Conservation (phyloP, 2,797 vertebrate species). For the Periophthalmus magnuspinnatus region DNA sequence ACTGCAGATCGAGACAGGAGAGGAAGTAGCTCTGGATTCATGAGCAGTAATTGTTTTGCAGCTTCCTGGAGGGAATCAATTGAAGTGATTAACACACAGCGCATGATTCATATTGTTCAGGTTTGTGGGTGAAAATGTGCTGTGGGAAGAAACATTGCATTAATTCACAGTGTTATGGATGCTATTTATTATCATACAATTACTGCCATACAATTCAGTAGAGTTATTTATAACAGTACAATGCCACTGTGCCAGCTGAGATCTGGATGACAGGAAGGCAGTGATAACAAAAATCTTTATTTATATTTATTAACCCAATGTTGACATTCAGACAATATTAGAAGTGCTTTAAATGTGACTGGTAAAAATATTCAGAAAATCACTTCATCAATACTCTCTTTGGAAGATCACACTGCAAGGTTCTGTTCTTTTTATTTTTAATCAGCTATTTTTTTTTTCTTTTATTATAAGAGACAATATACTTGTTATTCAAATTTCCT, state of each 20-base stretch:
- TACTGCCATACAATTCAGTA: neutral
- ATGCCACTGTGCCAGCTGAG: neutral
- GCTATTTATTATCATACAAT: neutral
- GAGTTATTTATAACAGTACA: neutral
- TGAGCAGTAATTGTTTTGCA: constrained; percentile 7
- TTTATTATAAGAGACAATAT: too few relatives aligned
- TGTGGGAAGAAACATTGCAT: neutral
- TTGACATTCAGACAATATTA: too few relatives aligned
- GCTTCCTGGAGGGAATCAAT: constrained; percentile 18
- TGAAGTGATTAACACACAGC: constrained; percentile 8
- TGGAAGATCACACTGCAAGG: neutral
- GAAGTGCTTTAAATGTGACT: too few relatives aligned
- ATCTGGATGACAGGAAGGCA: neutral
- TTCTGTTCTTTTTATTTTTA: too few relatives aligned
- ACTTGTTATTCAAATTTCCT: too few relatives aligned
- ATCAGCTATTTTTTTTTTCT: too few relatives aligned
- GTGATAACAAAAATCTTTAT: neutral
- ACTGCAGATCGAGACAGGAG: neutral
- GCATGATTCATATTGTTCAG: constrained; percentile 4
- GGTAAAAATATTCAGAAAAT: too few relatives aligned
- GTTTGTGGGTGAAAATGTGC: constrained; percentile 5
- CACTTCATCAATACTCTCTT: too few relatives aligned
- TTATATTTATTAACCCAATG: too few relatives aligned
- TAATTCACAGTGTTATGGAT: neutral
- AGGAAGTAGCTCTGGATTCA: neutral